Evolutionary conservation across 2,797 vertebrate species (phyloP), one percentile per base, ranked within the genome.

Genomic region (Crax fasciolata): DNA sequence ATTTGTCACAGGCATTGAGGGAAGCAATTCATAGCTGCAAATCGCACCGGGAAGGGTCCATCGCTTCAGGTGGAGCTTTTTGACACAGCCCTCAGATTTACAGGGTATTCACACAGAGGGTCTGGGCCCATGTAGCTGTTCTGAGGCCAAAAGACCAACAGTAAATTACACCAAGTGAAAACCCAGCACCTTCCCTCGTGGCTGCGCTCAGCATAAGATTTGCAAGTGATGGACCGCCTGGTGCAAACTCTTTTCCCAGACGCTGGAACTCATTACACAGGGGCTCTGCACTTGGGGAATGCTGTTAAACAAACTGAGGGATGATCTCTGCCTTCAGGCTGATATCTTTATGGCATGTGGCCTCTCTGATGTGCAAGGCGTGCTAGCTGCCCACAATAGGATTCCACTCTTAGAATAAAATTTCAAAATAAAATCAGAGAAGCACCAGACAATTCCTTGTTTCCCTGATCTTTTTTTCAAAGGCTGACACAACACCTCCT

Each of bases 321-420:
- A 72, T 72, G 74, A 63, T 43, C 23, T 65, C 12, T 51, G 6
- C 51, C 5, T 54, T 28, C 58, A 66, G 58, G 30, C n/a, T 0
- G 3, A 59, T 2, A 12, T 5, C 10, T 6, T 30, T 20, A 20
- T 0, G 1, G 28, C 4, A 3, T 2, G 2, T 46, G 28, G 63
- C 58, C 27, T 32, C 58, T 25, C 48, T 32, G 38, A 19, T 4
- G 7, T 13, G 4, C 32, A 46, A 9, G 9, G 35, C 19, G 3
- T n/a, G 68, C 24, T 16, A 9, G 63, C 70, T 18, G 39, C 51
- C 30, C 0, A 1, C 63, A 8, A 2, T 0, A 54, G 54, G 32
- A 44, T 68, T 54, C 24, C 44, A 9, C 24, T 2, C 78, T 70
- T 58, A 59, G 77, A 76, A 54, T 21, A 76, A 70, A 52, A 77